Evolutionary conservation across 64 coral and sea anemone species (phyloP).

Genomic region (Acropora tenuis): DNA sequence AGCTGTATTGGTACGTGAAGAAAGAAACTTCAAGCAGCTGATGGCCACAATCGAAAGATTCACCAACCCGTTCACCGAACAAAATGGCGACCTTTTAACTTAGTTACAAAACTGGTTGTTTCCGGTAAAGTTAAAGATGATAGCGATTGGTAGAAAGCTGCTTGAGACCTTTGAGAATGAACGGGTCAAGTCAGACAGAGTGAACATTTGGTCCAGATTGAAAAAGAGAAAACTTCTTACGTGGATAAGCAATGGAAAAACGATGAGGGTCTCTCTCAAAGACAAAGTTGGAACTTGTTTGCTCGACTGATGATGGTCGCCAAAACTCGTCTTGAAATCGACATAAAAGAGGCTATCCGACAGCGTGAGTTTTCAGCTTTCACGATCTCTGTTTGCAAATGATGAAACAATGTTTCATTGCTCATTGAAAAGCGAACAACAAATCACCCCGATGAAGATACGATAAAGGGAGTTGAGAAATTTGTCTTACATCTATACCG

Average conservation of each 20-base stretch:
- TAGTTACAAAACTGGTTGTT: conserved; percentile 39
- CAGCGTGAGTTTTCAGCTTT: too few species aligned
- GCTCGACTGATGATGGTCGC: conserved; percentile 6
- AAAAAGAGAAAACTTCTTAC: conserved; percentile 6
- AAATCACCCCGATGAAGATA: too few species aligned
- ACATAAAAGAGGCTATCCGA: background rate
- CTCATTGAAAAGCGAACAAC: background rate
- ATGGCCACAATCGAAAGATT: conserved; percentile 49
- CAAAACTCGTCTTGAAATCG: conserved; percentile 30
- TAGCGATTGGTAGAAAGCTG: conserved; percentile 36
- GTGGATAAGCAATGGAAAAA: background rate
- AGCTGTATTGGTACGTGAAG: conserved; percentile 43
- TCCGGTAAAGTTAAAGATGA: too few species aligned
- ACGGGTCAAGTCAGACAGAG: background rate
- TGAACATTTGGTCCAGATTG: background rate
- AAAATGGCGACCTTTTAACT: conserved; percentile 41
- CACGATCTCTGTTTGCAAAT: too few species aligned
- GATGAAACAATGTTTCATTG: too few species aligned
- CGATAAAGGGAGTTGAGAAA: too few species aligned
- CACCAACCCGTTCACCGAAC: conserved; percentile 53
- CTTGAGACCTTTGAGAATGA: conserved; percentile 12
- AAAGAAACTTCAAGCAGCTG: conserved; percentile 49
- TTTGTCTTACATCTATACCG: too few species aligned
- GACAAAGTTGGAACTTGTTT: conserved; percentile 3
- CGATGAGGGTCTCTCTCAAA: background rate